phyloP scores from a whole-genome alignment of 2,888 invertebrate species.

The Lottia scabra region DNA sequence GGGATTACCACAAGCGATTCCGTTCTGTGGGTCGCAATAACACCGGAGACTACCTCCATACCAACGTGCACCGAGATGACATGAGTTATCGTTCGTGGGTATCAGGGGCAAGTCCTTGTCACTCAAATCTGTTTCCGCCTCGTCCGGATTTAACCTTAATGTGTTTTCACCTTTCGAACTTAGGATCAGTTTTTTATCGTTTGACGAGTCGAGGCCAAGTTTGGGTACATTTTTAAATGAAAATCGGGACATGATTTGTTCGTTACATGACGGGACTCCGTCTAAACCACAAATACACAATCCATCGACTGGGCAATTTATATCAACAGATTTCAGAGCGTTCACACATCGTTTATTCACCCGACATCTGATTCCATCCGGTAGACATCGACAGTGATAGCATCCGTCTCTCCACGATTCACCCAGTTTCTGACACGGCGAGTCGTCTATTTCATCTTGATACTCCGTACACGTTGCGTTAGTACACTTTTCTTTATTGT shows the following conservation, averaged over 20 bases:
- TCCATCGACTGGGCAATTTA: constrained; percentile 22
- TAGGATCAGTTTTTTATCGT: background rate
- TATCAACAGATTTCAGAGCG: constrained; percentile 13
- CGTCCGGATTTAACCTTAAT: background rate
- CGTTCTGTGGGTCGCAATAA: constrained; percentile 23
- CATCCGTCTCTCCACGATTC: constrained; percentile 33
- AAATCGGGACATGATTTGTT: background rate
- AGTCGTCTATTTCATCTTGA: background rate
- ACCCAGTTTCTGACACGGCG: constrained; percentile 10
- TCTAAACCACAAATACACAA: constrained; percentile 34
- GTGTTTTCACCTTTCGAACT: background rate
- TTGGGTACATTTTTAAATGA: background rate
- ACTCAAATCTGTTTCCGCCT: background rate
- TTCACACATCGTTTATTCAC: constrained; percentile 22
- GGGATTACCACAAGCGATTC: constrained; percentile 32
- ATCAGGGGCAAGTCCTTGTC: background rate
- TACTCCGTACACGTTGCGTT: constrained; percentile 18
- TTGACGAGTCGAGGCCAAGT: background rate
- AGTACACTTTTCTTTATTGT: constrained; percentile 21
- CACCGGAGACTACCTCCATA: constrained; percentile 32
- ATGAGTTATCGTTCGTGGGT: background rate
- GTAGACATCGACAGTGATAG: constrained; percentile 27
- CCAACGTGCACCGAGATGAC: constrained; percentile 23
- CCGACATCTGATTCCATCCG: constrained; percentile 25
- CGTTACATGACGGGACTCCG: constrained; percentile 30